These are phyloP conservation scores for Betta splendens DNA, from an alignment of 2,797 vertebrate genomes.

Conservation along the genomic window DNA sequence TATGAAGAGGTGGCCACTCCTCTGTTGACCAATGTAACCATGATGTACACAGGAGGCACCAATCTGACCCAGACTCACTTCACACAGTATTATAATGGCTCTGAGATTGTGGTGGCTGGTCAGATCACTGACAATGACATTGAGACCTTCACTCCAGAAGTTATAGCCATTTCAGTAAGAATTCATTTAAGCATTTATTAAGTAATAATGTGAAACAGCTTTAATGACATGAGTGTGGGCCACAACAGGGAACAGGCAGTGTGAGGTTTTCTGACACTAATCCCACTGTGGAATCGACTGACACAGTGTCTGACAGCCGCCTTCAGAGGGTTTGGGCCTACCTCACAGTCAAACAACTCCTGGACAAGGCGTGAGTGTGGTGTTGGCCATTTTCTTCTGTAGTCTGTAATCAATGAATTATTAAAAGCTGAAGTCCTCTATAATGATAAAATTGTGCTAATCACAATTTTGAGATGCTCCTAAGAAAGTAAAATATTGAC, in stretches of 20 bases:
- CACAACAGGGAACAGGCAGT: constrained; percentile 52
- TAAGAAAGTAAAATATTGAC: no score
- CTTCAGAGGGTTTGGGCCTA: constrained; percentile 84
- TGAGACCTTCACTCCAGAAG: constrained; percentile 68
- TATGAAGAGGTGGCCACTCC: constrained; percentile 85
- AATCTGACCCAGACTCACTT: constrained; percentile 82
- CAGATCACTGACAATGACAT: constrained; percentile 74
- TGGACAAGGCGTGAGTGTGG: constrained; percentile 79
- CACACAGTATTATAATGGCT: constrained; percentile 83
- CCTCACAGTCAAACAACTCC: constrained; percentile 84
- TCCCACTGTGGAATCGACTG: constrained; percentile 7
- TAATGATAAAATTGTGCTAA: no score
- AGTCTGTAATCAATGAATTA: no score
- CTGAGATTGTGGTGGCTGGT: constrained; percentile 84
- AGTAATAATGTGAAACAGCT: neutral
- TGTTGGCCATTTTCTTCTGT: neutral
- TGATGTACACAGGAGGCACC: constrained; percentile 75
- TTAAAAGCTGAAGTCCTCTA: no score
- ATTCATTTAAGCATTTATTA: rapidly evolving
- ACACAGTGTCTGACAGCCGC: constrained; percentile 40
- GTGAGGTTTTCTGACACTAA: constrained; percentile 58
- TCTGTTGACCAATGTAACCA: constrained; percentile 76
- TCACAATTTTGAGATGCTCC: no score
- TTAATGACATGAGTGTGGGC: neutral
- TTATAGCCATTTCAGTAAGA: constrained; percentile 80